A percentile compares a stretch with the other conserved stretches of the same genome.
These are phyloP conservation scores for Eupithecia insigniata DNA, from an alignment of 2,888 invertebrate species.

Conservation along the genomic window DNA sequence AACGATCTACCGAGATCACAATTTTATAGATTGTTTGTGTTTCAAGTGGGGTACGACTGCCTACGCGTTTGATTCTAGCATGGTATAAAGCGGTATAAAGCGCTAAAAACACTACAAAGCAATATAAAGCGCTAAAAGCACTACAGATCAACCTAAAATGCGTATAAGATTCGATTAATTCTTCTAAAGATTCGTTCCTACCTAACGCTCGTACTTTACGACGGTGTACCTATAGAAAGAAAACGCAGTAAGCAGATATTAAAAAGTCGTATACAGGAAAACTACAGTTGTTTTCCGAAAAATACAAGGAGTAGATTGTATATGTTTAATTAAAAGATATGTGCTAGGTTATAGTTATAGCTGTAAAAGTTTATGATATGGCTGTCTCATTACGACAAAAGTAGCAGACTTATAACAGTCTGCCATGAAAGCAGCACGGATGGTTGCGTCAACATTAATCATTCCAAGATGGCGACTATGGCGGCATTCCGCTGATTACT, in stretches of 20 bases:
- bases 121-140: too few species aligned
- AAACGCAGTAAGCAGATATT: background rate
- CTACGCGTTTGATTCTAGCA: background rate
- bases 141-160: background rate
- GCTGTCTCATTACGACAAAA: conserved; percentile 16
- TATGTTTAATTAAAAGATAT: too few species aligned
- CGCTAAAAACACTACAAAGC: too few species aligned
- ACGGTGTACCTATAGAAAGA: background rate
- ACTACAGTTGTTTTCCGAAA: too few species aligned
- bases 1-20: conserved; percentile 50
- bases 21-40: conserved; percentile 52
- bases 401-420: conserved; percentile 26
- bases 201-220: background rate
- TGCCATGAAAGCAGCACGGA: conserved; percentile 49
- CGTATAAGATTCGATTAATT: background rate
- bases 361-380: background rate
- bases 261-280: too few species aligned
- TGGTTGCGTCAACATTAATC: conserved; percentile 52
- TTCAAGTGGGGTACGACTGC: conserved; percentile 24
- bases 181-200: background rate
- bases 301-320: too few species aligned
- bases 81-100: background rate
- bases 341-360: background rate
- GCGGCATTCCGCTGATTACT: conserved; percentile 39
- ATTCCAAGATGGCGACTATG: conserved; percentile 43